Conservation (phyloP, 2,888 invertebrate genomes). For the Drepana falcataria region DNA sequence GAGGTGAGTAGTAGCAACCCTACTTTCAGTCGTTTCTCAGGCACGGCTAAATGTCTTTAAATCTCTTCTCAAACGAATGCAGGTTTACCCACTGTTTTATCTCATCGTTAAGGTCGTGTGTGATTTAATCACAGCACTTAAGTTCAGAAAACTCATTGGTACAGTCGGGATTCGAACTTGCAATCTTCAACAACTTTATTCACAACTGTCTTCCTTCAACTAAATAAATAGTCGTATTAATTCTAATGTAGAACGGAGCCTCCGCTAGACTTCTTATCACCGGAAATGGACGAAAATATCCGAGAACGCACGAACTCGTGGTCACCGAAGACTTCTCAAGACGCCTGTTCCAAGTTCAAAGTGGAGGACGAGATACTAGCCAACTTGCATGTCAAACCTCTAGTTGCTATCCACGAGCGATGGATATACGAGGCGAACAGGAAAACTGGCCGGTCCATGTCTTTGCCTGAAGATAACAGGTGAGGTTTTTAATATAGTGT, state of each 20-base stretch:
- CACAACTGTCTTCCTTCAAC: neutral
- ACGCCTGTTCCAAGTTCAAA: constrained; percentile 23
- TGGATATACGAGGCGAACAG: constrained; percentile 71
- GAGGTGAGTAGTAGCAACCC: no score
- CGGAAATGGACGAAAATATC: constrained; percentile 32
- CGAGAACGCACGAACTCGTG: constrained; percentile 38
- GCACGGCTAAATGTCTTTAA: no score
- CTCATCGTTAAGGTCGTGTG: no score
- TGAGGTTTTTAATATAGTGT: constrained; percentile 11
- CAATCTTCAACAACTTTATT: no score
- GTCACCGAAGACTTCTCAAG: constrained; percentile 33
- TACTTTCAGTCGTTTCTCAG: no score
- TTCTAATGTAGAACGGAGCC: constrained; percentile 30
- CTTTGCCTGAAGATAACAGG: constrained; percentile 64
- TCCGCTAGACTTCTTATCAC: constrained; percentile 35
- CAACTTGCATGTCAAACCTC: constrained; percentile 60
- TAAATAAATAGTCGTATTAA: neutral
- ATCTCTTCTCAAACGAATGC: no score
- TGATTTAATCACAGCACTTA: no score
- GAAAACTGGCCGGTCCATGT: constrained; percentile 57
- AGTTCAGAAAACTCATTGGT: no score
- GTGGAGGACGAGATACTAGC: constrained; percentile 54
- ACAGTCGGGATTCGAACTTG: no score
- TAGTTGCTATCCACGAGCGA: constrained; percentile 70
- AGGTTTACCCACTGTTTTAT: no score